These are phyloP conservation scores for Ophioninae sp. DNA, from an alignment of 2,888 invertebrate species.

Conservation along the genomic window DNA sequence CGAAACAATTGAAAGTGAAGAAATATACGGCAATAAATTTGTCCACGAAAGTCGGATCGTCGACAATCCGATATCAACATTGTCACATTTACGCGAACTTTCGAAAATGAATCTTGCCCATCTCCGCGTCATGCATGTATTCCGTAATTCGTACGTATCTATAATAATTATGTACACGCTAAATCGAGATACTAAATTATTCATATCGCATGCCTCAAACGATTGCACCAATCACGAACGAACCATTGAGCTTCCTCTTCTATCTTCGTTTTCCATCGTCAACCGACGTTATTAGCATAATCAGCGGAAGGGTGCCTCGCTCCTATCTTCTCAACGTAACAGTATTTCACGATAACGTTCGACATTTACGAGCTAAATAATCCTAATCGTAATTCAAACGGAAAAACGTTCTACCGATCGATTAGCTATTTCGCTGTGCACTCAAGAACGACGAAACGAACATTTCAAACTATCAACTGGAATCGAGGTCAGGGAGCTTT, in stretches of 20 bases:
- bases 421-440: neutral
- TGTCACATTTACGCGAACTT: neutral
- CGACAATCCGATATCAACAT: neutral
- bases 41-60: neutral
- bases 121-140: slow-evolving; percentile 30
- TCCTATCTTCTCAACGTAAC: neutral
- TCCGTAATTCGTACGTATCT: neutral
- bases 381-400: neutral
- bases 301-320: neutral
- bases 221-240: slow-evolving; percentile 56
- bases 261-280: neutral
- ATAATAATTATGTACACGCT: slow-evolving; percentile 13
- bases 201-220: slow-evolving; percentile 54
- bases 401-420: neutral
- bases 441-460: neutral
- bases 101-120: slow-evolving; percentile 6
- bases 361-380: neutral
- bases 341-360: neutral
- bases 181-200: slow-evolving; percentile 14
- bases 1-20: neutral
- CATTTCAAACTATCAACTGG: neutral
- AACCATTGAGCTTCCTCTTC: neutral
- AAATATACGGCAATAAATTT: neutral
- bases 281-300: neutral
- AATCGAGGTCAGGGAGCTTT: neutral